Conservation (phyloP, 2,113 vertebrate genomes). For the Ellobius talpinus region DNA sequence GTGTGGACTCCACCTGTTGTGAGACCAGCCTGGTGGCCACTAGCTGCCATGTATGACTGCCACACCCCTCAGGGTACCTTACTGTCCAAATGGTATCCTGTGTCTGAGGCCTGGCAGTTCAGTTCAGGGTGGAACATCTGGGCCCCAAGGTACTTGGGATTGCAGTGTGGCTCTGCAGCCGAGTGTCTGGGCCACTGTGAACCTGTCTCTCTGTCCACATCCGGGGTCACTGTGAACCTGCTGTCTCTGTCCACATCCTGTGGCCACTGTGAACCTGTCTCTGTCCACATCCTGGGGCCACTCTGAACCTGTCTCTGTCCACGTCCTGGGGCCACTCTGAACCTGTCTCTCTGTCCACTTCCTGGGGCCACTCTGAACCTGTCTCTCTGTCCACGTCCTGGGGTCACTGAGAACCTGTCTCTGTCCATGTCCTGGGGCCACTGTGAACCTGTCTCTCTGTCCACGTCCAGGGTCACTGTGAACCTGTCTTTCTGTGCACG, state of each 20-base stretch:
- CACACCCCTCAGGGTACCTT: not conserved
- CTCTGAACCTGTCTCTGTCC: too few relatives aligned
- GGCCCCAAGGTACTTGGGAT: not conserved
- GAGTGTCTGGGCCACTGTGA: not conserved
- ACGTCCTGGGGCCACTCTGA: not conserved
- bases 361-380: not conserved
- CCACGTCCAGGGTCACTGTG: too few relatives aligned
- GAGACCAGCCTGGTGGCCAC: not conserved
- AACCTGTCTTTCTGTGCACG: not conserved
- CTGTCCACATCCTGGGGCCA: too few relatives aligned
- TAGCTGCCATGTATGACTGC: too few relatives aligned
- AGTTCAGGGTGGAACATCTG: fast-evolving
- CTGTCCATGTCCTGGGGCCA: too few relatives aligned
- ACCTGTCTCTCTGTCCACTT: not conserved
- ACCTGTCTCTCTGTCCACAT: not conserved
- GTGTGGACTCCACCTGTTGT: too few relatives aligned
- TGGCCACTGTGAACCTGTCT: too few relatives aligned
- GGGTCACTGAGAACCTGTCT: too few relatives aligned
- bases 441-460: not conserved
- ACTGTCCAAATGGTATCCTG: not conserved
- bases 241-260: too few relatives aligned
- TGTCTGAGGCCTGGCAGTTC: fast-evolving
- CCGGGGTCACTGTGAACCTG: too few relatives aligned
- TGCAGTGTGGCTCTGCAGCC: fast-evolving
- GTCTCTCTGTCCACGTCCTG: not conserved